Conservation (phyloP, 2,888 invertebrate genomes). For the Daptonema setosum region DNA sequence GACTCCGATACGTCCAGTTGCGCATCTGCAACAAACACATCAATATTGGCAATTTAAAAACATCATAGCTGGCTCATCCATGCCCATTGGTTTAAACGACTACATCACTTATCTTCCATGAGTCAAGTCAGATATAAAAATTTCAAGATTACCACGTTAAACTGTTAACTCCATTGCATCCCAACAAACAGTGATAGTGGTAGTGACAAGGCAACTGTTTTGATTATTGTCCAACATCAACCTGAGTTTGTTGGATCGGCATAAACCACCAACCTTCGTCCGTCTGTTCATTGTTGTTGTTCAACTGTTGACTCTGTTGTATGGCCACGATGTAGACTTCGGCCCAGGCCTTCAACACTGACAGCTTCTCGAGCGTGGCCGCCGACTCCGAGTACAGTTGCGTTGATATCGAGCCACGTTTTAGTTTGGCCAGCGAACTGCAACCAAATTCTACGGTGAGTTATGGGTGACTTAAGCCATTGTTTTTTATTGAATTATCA, state of each 20-base stretch:
- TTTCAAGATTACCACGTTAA: no score
- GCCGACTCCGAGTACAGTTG: conserved; percentile 34
- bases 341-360: conserved; percentile 95
- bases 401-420: conserved; percentile 20
- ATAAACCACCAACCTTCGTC: no score
- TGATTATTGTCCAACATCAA: no score
- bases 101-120: not conserved
- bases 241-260: no score
- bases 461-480: no score
- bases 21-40: not conserved
- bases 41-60: conserved; percentile 6
- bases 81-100: not conserved
- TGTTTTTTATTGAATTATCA: no score
- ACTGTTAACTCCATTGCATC: no score
- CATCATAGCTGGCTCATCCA: not conserved
- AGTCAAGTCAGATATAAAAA: not conserved
- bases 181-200: no score
- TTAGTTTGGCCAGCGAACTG: conserved; percentile 73
- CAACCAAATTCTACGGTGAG: no score
- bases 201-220: no score
- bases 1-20: conserved; percentile 14
- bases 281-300: not conserved
- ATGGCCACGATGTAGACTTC: conserved; percentile 92
- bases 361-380: conserved; percentile 80
- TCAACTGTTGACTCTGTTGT: conserved; percentile 29